Base-by-base conservation (phyloP, 2,888 invertebrate genomes). In the Camptogramma bilineatum region DNA sequence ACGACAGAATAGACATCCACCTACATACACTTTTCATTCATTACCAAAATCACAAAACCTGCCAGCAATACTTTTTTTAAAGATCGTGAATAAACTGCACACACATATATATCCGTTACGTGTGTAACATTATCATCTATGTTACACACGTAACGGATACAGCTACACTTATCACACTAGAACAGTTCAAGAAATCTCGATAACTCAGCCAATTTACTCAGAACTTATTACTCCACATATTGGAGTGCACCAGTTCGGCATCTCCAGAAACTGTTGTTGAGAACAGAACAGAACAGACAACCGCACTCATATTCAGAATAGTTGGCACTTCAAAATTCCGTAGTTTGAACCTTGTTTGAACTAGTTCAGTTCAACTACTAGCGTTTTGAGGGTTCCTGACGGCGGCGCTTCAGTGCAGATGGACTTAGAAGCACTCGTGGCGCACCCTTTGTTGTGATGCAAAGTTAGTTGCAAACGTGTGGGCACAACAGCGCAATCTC, bases 281-380 rank as follows among this genome's bases (percentile, higher is more conserved):
- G 8, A 17, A 4, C 16, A 31, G 28, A 28, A 28, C 16, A 31
- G 10, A 56, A 34, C 58, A 70, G 70, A 68, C 73, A 72, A 76
- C 73, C 63, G 56, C 72, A 72, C 59, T 69, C 73, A 69, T 70
- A 72, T 65, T 55, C 62, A 52, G 67, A 72, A 77, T 79, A 78
- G 80, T 79, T 81, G 75, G 73, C 74, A 77, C 78, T 80, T 77
- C 75, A 78, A 79, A 82, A 78, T 79, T 79, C 74, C 73, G 74
- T 66, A 73, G 76, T 77, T 76, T 73, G 72, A 76, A 78, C 79
- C 73, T 68, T 71, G 77, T 77, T 75, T 73, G 73, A 77, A 79
- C 78, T 74, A 77, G 75, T 79, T 78, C 55, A 66, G 57, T 72
- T 69, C 69, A 81, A 82, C 82, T 81, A 81, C 80, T 77, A 68